Conservation (phyloP, 2,113 vertebrate genomes). For the Zosterops borbonicus region DNA sequence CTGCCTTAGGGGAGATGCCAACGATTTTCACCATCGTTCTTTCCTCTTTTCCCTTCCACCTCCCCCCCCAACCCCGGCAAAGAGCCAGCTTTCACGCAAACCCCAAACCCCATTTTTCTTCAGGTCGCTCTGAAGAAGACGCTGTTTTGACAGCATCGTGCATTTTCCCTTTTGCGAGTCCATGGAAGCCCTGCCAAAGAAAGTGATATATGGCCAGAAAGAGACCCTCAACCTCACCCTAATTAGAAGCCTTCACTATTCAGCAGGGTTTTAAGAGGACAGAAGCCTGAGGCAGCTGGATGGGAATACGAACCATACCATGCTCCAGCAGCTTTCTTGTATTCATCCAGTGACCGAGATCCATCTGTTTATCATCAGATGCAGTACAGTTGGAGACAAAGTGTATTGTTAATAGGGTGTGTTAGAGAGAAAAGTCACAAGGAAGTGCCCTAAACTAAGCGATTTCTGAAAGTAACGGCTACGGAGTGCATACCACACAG, state of each 20-base stretch:
- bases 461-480: conserved; percentile 22
- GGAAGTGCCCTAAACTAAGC: conserved; percentile 33
- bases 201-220: conserved; percentile 18
- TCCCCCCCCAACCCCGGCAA: not conserved
- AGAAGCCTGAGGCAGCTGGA: conserved; percentile 36
- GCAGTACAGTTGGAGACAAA: conserved; percentile 31
- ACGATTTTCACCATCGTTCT: not conserved
- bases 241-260: conserved; percentile 20
- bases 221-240: conserved; percentile 15
- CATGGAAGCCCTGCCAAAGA: not conserved
- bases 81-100: not conserved
- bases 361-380: conserved; percentile 61
- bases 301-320: conserved; percentile 13
- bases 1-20: not conserved
- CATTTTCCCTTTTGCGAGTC: not conserved
- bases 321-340: conserved; percentile 27
- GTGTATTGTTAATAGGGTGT: conserved; percentile 48
- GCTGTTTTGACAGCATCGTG: not conserved
- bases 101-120: not conserved
- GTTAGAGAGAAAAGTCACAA: not conserved
- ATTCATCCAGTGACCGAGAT: conserved; percentile 12
- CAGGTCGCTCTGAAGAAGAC: not conserved
- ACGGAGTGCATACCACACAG: not conserved
- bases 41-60: not conserved
- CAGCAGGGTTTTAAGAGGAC: conserved; percentile 20